A percentile compares a stretch with the other conserved stretches of the same genome.
Evolutionary conservation across 2,113 vertebrate species (phyloP).

Genomic region (Archocentrus centrarchus): DNA sequence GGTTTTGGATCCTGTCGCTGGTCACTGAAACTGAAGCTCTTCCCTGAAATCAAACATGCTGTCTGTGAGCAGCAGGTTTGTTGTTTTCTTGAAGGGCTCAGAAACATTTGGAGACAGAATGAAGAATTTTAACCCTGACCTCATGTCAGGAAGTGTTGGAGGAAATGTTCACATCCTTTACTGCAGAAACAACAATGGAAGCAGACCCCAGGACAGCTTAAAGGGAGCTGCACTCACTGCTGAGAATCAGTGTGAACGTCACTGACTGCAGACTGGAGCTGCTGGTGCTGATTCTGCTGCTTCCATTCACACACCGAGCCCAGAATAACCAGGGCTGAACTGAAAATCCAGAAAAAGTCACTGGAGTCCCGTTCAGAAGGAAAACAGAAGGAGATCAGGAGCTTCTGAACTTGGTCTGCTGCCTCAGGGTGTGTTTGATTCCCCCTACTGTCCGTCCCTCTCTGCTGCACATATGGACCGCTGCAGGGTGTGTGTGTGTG

Average conservation of each 20-base stretch:
- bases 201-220: background rate
- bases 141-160: background rate
- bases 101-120: background rate
- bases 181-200: background rate
- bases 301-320: background rate
- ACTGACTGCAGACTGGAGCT: background rate
- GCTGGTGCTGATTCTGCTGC: background rate
- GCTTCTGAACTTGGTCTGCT: background rate
- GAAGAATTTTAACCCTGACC: background rate
- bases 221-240: background rate
- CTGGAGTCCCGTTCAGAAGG: background rate
- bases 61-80: background rate
- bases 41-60: background rate
- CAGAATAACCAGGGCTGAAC: background rate
- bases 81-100: background rate
- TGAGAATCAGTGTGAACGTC: background rate
- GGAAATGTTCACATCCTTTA: background rate
- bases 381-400: background rate
- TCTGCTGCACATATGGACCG: conserved; percentile 38
- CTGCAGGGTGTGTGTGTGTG: conserved; percentile 1
- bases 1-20: background rate
- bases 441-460: conserved; percentile 15
- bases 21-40: background rate
- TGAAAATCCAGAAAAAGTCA: background rate
- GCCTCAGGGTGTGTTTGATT: conserved; percentile 31